These are phyloP conservation scores for Fragum sueziense DNA, from an alignment of 2,888 invertebrate genomes.

Conservation along the genomic window DNA sequence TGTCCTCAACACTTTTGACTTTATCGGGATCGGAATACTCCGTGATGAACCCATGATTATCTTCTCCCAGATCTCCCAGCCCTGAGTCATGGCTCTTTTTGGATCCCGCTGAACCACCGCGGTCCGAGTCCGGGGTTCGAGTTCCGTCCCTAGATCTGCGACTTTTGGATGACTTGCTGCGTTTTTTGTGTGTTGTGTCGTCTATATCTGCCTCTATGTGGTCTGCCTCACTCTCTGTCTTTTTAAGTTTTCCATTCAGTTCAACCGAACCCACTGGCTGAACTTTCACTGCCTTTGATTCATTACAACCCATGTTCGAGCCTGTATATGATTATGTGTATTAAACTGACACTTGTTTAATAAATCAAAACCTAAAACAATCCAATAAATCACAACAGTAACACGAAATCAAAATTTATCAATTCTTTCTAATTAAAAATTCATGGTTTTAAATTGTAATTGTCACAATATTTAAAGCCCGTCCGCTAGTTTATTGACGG, in stretches of 20 bases:
- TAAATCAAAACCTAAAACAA: background rate
- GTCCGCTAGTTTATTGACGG: background rate
- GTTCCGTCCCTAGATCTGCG: slow-evolving; percentile 57
- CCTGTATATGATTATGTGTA: background rate
- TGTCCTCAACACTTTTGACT: slow-evolving; percentile 67
- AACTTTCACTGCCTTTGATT: slow-evolving; percentile 69
- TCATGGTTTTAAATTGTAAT: background rate
- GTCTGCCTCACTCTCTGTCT: slow-evolving; percentile 59
- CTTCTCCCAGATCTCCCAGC: slow-evolving; percentile 69
- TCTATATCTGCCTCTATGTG: slow-evolving; percentile 64
- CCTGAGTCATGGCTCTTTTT: slow-evolving; percentile 80
- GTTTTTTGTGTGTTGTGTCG: slow-evolving; percentile 39
- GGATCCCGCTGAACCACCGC: slow-evolving; percentile 77
- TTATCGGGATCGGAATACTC: slow-evolving; percentile 72
- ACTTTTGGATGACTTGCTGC: slow-evolving; percentile 57
- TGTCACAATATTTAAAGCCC: background rate
- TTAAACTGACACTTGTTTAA: background rate
- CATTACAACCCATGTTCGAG: slow-evolving; percentile 71
- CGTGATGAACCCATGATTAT: slow-evolving; percentile 72
- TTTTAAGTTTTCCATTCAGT: slow-evolving; percentile 54
- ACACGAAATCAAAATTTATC: background rate
- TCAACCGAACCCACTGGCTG: slow-evolving; percentile 67
- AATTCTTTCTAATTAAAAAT: background rate
- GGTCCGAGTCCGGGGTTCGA: slow-evolving; percentile 60
- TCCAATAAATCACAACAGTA: background rate